Conservation (phyloP, 64 coral and sea anemone genomes). For the Acropora yongei region DNA sequence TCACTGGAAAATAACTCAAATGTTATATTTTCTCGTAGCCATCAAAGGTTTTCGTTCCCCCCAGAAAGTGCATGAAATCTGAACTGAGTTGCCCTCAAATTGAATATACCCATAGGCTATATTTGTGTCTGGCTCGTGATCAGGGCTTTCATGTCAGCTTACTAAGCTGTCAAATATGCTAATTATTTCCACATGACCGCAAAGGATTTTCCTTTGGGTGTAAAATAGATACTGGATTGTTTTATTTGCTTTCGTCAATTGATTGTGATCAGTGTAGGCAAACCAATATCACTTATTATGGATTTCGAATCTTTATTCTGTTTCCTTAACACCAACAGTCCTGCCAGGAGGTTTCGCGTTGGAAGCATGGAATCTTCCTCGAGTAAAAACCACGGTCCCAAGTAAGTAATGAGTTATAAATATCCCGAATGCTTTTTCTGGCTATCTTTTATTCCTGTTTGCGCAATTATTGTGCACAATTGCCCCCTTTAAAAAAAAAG, state of each 20-base stretch:
- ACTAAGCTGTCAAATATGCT: conserved; percentile 17
- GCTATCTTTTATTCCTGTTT: no score
- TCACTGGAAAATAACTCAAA: not conserved
- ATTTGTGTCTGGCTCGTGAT: not conserved
- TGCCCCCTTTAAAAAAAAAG: not conserved
- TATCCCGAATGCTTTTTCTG: not conserved
- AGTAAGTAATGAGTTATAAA: not conserved
- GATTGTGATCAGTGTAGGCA: not conserved
- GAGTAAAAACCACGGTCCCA: conserved; percentile 27
- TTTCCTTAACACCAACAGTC: conserved; percentile 34
- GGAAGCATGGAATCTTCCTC: conserved; percentile 4
- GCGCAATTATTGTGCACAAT: not conserved
- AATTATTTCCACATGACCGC: conserved; percentile 20
- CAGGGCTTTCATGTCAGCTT: conserved; percentile 5
- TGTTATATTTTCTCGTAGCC: not conserved
- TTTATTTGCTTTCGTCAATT: conserved; percentile 13
- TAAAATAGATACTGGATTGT: conserved; percentile 40
- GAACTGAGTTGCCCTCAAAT: not conserved
- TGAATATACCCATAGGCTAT: no score
- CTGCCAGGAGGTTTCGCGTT: conserved; percentile 18
- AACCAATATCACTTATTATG: conserved; percentile 19
- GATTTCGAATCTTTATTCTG: conserved; percentile 12
- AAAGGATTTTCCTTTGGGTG: not conserved
- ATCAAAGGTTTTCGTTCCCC: not conserved
- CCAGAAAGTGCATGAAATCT: not conserved